Conservation (phyloP, 2,888 invertebrate genomes). For the Tipula unca region DNA sequence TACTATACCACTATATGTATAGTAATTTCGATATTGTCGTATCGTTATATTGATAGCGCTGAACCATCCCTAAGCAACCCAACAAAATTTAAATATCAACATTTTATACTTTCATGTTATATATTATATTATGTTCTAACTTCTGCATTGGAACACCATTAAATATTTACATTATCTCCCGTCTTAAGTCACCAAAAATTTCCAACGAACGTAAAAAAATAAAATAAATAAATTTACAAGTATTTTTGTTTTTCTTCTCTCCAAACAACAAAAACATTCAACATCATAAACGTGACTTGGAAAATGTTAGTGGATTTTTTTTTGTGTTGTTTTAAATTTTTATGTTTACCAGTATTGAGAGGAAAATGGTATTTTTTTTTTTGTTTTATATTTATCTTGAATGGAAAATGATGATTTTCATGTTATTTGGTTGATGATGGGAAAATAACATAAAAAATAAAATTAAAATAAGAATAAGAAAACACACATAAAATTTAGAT, state of each 20-base stretch:
- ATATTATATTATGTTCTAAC: background rate
- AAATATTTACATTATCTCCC: background rate
- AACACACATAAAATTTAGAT: constrained; percentile 4
- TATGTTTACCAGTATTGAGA: constrained; percentile 8
- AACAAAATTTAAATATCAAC: constrained; percentile 14
- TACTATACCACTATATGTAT: background rate
- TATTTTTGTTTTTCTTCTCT: background rate
- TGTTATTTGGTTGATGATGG: constrained; percentile 14
- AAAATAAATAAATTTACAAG: background rate
- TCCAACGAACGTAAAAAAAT: background rate
- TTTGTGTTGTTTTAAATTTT: background rate
- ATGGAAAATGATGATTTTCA: background rate
- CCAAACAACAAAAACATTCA: background rate
- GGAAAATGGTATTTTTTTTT: background rate
- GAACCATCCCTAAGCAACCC: background rate
- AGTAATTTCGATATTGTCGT: background rate
- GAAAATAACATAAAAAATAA: background rate
- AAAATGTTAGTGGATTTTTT: background rate
- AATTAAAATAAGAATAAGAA: background rate
- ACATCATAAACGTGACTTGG: constrained; percentile 4
- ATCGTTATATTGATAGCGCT: background rate
- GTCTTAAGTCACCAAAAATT: constrained; percentile 3
- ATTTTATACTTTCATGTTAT: background rate
- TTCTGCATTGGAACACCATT: constrained; percentile 14
- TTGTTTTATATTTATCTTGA: background rate